A percentile compares a stretch with the other conserved stretches of the same genome.
These are phyloP conservation scores for Perccottus glenii DNA, from an alignment of 2,113 vertebrate genomes.

Conservation along the genomic window DNA sequence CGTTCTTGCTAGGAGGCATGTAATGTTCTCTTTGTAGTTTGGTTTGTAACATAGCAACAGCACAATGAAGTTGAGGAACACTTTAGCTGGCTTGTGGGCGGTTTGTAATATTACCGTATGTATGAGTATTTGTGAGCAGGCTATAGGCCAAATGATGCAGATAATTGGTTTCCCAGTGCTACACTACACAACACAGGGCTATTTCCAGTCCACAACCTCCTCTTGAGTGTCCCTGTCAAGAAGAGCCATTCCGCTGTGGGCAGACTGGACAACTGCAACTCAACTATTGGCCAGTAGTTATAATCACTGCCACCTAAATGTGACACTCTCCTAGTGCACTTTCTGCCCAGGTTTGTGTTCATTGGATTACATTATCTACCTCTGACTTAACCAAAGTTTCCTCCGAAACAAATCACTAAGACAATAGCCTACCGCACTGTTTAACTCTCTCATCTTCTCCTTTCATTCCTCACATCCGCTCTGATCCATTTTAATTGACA, in stretches of 20 bases:
- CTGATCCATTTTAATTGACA: slow-evolving; percentile 68
- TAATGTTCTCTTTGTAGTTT: slow-evolving; percentile 50
- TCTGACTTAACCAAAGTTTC: slow-evolving; percentile 8
- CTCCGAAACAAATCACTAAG: slow-evolving; percentile 25
- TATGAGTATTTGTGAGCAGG: slow-evolving; percentile 63
- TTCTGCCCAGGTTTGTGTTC: slow-evolving; percentile 28
- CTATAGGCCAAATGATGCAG: slow-evolving; percentile 69
- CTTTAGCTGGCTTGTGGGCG: slow-evolving; percentile 52
- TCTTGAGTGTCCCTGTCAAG: slow-evolving; percentile 46
- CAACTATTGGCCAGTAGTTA: slow-evolving; percentile 52
- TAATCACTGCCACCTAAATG: slow-evolving; percentile 59
- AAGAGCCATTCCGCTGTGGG: slow-evolving; percentile 52
- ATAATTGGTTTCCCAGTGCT: slow-evolving; percentile 65
- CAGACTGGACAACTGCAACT: slow-evolving; percentile 23
- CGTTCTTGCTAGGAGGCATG: slow-evolving; percentile 17
- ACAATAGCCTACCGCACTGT: slow-evolving; percentile 17
- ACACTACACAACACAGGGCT: slow-evolving; percentile 35
- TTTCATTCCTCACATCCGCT: slow-evolving; percentile 44
- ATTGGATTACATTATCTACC: slow-evolving; percentile 3
- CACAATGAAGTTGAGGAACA: slow-evolving; percentile 44
- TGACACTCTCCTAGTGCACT: slow-evolving; percentile 28
- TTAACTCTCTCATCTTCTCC: slow-evolving; percentile 34
- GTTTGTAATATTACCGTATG: slow-evolving; percentile 61
- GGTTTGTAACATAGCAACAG: slow-evolving; percentile 46
- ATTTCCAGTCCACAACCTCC: slow-evolving; percentile 49